Evolutionary conservation across 2,113 vertebrate genomes (phyloP).

Genomic region (Perca flavescens): DNA sequence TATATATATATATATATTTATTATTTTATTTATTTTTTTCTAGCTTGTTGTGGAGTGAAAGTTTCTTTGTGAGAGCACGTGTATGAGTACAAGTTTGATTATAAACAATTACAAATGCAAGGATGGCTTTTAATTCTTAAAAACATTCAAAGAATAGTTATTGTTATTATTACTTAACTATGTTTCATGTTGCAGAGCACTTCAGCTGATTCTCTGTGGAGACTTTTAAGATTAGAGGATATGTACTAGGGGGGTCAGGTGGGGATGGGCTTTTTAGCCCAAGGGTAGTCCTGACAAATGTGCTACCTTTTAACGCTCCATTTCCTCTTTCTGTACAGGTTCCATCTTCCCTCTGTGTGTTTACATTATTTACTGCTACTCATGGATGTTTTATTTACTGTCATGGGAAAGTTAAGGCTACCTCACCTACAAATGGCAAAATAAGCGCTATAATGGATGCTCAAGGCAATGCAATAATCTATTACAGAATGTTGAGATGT

Average conservation of each 20-base stretch:
- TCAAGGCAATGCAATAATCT: slow-evolving; percentile 14
- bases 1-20: no score
- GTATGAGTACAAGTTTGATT: neutral
- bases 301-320: slow-evolving; percentile 75
- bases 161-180: neutral
- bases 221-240: slow-evolving; percentile 15
- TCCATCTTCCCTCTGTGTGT: slow-evolving; percentile 56
- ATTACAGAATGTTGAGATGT: neutral
- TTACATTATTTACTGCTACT: slow-evolving; percentile 80
- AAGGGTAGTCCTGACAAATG: slow-evolving; percentile 70
- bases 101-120: neutral
- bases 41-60: neutral
- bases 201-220: slow-evolving; percentile 20
- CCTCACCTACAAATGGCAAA: slow-evolving; percentile 31
- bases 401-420: slow-evolving; percentile 40
- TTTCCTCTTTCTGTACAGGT: slow-evolving; percentile 68
- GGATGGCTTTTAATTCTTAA: neutral
- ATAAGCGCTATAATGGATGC: slow-evolving; percentile 47
- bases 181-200: slow-evolving; percentile 17
- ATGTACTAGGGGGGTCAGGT: slow-evolving; percentile 27
- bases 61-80: neutral
- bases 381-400: slow-evolving; percentile 75
- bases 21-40: neutral
- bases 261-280: slow-evolving; percentile 57
- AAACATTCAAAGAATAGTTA: neutral